Evolutionary conservation across 2,888 invertebrate genomes (phyloP).

Genomic region (Galeopsomyia nigrocyanea): DNA sequence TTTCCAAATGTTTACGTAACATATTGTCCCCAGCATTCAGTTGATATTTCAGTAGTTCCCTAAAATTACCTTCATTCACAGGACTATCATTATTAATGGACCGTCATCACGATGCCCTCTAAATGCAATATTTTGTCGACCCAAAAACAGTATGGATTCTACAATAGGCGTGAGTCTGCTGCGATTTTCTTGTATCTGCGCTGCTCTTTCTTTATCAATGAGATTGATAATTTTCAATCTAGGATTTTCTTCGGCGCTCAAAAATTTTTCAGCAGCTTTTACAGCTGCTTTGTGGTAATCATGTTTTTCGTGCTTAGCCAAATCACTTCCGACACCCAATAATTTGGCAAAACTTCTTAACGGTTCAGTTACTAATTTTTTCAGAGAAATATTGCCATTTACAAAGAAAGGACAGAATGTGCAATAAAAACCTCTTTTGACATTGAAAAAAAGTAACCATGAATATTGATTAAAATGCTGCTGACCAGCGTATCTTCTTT

Average conservation of each 20-base stretch:
- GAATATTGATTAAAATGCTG: slow-evolving; percentile 49
- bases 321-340: too few species aligned
- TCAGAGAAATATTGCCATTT: neutral
- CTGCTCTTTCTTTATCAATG: neutral
- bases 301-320: too few species aligned
- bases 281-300: slow-evolving; percentile 40
- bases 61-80: too few species aligned
- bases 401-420: slow-evolving; percentile 44
- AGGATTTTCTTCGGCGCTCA: too few species aligned
- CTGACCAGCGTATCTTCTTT: slow-evolving; percentile 47
- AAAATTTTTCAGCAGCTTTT: neutral
- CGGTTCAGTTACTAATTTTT: too few species aligned
- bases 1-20: slow-evolving; percentile 38
- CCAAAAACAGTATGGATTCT: slow-evolving; percentile 51
- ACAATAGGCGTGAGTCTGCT: slow-evolving; percentile 48
- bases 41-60: slow-evolving; percentile 21
- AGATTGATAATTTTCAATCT: too few species aligned
- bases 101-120: too few species aligned
- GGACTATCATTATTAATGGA: too few species aligned
- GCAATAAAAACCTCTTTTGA: slow-evolving; percentile 45
- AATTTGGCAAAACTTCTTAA: too few species aligned
- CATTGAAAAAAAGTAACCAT: slow-evolving; percentile 47
- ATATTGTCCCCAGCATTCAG: slow-evolving; percentile 10
- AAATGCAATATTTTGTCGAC: slow-evolving; percentile 54
- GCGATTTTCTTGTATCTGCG: slow-evolving; percentile 35